These are phyloP conservation scores for Papilio dardanus DNA, from an alignment of 1,140 invertebrate species.

Conservation along the genomic window DNA sequence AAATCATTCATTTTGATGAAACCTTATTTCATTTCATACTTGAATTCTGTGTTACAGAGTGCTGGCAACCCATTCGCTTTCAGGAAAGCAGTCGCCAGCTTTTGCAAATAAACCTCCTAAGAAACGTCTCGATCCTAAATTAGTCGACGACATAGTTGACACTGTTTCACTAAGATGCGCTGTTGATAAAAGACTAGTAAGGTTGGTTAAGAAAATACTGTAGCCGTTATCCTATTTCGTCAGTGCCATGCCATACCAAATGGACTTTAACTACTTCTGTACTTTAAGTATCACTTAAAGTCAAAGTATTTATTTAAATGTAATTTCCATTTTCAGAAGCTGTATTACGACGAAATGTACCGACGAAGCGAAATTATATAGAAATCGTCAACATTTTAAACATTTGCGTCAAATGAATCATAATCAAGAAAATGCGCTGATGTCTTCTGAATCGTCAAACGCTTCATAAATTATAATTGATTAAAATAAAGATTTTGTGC, in stretches of 20 bases:
- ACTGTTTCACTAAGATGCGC: conserved; percentile 65
- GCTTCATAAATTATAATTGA: conserved; percentile 45
- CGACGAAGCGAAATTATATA: conserved; percentile 58
- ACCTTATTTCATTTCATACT: too few species aligned
- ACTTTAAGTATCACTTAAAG: background rate
- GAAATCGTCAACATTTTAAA: conserved; percentile 54
- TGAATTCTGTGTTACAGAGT: conserved; percentile 46
- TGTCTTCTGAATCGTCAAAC: conserved; percentile 48
- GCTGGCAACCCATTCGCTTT: conserved; percentile 72
- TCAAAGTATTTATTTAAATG: background rate
- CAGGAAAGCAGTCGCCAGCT: conserved; percentile 66
- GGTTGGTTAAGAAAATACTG: conserved; percentile 32
- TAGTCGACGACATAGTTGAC: conserved; percentile 71
- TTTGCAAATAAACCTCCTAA: conserved; percentile 59
- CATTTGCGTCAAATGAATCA: conserved; percentile 42
- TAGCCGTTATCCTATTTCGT: background rate
- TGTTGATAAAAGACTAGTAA: conserved; percentile 62
- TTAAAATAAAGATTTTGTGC: conserved; percentile 20
- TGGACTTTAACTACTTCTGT: too few species aligned
- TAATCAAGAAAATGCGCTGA: conserved; percentile 54
- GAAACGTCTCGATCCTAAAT: conserved; percentile 60
- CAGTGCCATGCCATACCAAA: background rate
- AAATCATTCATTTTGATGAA: too few species aligned
- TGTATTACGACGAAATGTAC: conserved; percentile 57
- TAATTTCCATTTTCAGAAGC: conserved; percentile 44